phyloP scores from a whole-genome alignment of 1,140 invertebrate genomes.

The Procambarus virginalis region DNA sequence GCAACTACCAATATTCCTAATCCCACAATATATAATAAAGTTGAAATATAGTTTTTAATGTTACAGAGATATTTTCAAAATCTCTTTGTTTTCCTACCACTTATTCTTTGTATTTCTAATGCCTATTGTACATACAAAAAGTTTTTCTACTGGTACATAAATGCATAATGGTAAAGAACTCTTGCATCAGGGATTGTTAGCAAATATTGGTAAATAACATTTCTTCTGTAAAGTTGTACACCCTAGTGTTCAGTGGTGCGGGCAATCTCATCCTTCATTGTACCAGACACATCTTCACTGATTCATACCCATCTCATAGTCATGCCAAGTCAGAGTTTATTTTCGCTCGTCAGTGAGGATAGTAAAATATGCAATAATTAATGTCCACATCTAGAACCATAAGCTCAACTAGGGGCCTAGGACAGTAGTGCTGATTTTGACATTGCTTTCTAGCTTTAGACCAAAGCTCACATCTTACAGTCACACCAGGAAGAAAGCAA shows the following conservation, averaged over 20 bases:
- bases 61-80: conserved; percentile 67
- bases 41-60: conserved; percentile 61
- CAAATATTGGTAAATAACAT: conserved; percentile 60
- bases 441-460: conserved; percentile 65
- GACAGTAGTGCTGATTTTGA: conserved; percentile 64
- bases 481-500: conserved; percentile 56
- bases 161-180: conserved; percentile 46
- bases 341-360: conserved; percentile 68
- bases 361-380: conserved; percentile 68
- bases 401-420: conserved; percentile 66
- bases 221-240: conserved; percentile 58
- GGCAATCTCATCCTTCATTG: conserved; percentile 50
- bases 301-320: conserved; percentile 58
- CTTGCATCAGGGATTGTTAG: conserved; percentile 60
- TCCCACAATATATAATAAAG: conserved; percentile 48
- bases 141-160: conserved; percentile 56
- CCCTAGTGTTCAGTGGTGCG: conserved; percentile 58
- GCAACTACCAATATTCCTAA: conserved; percentile 57
- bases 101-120: conserved; percentile 62
- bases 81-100: conserved; percentile 58
- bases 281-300: conserved; percentile 54
- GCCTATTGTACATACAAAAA: conserved; percentile 41
- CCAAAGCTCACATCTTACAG: conserved; percentile 60
- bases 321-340: conserved; percentile 66
- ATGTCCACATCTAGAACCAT: conserved; percentile 67